These are phyloP conservation scores for Garra rufa DNA, from an alignment of 2,113 vertebrate species.

Conservation along the genomic window DNA sequence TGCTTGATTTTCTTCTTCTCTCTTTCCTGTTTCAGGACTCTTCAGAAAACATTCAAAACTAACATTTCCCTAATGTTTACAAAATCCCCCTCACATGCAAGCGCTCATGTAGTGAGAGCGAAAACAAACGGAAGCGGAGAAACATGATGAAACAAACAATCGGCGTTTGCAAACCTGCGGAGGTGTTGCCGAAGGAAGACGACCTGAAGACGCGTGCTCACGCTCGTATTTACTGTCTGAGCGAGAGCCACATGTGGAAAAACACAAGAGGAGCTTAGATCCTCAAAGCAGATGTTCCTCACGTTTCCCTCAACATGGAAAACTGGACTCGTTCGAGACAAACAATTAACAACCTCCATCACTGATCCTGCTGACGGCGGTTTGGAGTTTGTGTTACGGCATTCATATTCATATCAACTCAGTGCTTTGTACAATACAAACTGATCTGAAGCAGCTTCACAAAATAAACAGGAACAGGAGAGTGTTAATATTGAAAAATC, in stretches of 20 bases:
- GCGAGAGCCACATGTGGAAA: not conserved
- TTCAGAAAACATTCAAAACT: too few species aligned
- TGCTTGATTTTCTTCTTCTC: too few species aligned
- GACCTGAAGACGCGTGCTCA: not conserved
- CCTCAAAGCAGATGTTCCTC: slow-evolving; percentile 75
- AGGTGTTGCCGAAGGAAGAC: too few species aligned
- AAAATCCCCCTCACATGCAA: too few species aligned
- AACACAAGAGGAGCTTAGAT: slow-evolving; percentile 30
- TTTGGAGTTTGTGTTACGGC: not conserved
- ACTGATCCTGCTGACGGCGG: not conserved
- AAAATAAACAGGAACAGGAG: not conserved
- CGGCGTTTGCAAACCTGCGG: too few species aligned
- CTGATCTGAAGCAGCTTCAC: not conserved
- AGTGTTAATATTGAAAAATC: not conserved
- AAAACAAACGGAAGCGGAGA: not conserved
- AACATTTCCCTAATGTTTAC: too few species aligned
- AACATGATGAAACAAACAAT: not conserved
- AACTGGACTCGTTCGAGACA: slow-evolving; percentile 64
- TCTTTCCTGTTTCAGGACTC: too few species aligned
- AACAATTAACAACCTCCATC: not conserved
- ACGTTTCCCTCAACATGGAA: slow-evolving; percentile 66
- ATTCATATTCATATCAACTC: not conserved
- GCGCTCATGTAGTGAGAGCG: too few species aligned
- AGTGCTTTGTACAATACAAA: not conserved
- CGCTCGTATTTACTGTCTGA: not conserved